A percentile compares a stretch with the other conserved stretches of the same genome.
Evolutionary conservation across 1,140 invertebrate genomes (phyloP).

Genomic region (Frieseomelitta varia): DNA sequence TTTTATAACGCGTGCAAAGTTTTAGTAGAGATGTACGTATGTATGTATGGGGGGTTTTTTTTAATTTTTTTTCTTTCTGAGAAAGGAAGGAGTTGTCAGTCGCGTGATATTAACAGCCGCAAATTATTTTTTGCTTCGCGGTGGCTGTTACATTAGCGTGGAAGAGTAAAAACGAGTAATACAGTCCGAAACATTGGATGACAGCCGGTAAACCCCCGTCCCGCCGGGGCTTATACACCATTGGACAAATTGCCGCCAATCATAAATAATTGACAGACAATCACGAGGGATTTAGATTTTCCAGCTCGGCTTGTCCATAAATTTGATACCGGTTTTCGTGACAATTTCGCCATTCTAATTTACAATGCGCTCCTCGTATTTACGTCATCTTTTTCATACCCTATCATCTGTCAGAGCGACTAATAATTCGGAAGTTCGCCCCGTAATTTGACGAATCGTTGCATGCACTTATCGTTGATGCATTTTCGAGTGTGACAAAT

Average conservation of each 20-base stretch:
- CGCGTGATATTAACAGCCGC: too few relatives aligned
- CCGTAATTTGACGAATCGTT: background rate
- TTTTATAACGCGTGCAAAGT: too few relatives aligned
- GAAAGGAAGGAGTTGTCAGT: background rate
- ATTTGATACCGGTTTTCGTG: conserved; percentile 61
- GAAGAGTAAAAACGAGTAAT: conserved; percentile 56
- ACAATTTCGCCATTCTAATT: conserved; percentile 52
- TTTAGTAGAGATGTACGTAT: too few relatives aligned
- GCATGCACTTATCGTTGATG: background rate
- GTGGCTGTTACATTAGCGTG: conserved; percentile 22
- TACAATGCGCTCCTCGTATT: conserved; percentile 47
- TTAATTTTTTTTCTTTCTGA: too few relatives aligned
- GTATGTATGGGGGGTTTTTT: too few relatives aligned
- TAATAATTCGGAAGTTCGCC: background rate
- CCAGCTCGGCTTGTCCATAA: conserved; percentile 59
- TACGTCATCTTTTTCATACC: conserved; percentile 2
- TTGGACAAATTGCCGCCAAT: conserved; percentile 76
- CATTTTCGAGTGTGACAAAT: background rate
- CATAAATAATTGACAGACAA: conserved; percentile 79
- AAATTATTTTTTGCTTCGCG: conserved; percentile 19
- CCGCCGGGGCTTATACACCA: conserved; percentile 68
- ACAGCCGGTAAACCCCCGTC: conserved; percentile 63
- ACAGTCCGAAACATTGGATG: conserved; percentile 64
- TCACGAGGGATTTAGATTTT: conserved; percentile 69
- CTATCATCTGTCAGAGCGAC: conserved; percentile 19